phyloP scores from a whole-genome alignment of 92 coral and sea anemone species.

The Actinostola sp. region DNA sequence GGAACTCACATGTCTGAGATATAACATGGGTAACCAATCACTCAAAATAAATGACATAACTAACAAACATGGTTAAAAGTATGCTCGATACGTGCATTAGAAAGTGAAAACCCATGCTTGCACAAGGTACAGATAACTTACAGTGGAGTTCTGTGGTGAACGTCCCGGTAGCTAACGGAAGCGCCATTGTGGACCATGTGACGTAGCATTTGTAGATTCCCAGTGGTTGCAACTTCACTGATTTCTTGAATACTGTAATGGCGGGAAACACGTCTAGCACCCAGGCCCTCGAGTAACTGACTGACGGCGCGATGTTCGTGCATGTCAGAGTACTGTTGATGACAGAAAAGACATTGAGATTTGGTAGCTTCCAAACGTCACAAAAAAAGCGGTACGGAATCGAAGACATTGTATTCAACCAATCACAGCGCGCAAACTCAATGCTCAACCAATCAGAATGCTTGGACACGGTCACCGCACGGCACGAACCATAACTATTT shows the following conservation, averaged over 20 bases:
- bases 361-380: no score
- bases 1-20: conserved; percentile 77
- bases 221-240: conserved; percentile 90
- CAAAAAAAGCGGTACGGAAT: no score
- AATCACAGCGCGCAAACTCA: no score
- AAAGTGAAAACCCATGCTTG: background rate
- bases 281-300: conserved; percentile 87
- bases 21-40: no score
- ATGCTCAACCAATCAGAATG: no score
- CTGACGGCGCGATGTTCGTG: conserved; percentile 96
- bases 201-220: conserved; percentile 90
- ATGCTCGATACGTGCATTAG: no score
- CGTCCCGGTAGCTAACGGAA: conserved; percentile 81
- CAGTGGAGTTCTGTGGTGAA: conserved; percentile 91
- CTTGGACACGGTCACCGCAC: no score
- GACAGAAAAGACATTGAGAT: background rate
- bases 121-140: conserved; percentile 45
- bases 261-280: conserved; percentile 81
- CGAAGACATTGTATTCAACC: no score
- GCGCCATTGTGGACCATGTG: conserved; percentile 99
- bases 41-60: background rate
- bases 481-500: no score
- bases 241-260: conserved; percentile 92
- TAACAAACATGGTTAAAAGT: no score
- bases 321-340: conserved; percentile 88